phyloP scores from a whole-genome alignment of 2,888 invertebrate species.

The Unio delphinus region DNA sequence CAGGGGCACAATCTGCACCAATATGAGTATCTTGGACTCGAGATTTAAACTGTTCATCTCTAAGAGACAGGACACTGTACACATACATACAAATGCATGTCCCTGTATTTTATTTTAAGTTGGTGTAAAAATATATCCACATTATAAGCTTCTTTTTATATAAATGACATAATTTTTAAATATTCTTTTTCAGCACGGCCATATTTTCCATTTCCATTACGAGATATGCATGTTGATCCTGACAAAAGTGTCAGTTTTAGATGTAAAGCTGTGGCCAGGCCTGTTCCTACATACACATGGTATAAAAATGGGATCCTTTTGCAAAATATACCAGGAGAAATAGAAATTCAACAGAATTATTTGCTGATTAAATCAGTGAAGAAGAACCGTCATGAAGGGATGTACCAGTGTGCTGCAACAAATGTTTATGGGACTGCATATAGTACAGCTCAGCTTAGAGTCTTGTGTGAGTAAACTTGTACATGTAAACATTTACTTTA shows the following conservation, averaged over 20 bases:
- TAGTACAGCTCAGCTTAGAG: slow-evolving; percentile 90
- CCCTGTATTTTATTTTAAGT: too few species aligned
- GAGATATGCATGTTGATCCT: slow-evolving; percentile 58
- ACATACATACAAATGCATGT: too few species aligned
- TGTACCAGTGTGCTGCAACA: slow-evolving; percentile 94
- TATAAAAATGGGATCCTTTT: slow-evolving; percentile 51
- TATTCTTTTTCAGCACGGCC: slow-evolving; percentile 54
- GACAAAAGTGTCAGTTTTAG: slow-evolving; percentile 56
- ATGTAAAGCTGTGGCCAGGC: slow-evolving; percentile 59
- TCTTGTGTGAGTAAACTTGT: slow-evolving; percentile 78
- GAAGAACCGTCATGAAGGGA: slow-evolving; percentile 82
- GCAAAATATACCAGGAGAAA: slow-evolving; percentile 17
- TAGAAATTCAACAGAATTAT: slow-evolving; percentile 37
- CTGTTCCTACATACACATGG: slow-evolving; percentile 54
- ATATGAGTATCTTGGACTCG: too few species aligned
- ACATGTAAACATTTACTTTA: too few species aligned
- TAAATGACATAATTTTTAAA: neutral
- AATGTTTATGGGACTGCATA: slow-evolving; percentile 89
- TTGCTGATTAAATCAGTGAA: slow-evolving; percentile 47
- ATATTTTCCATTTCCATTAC: slow-evolving; percentile 60
- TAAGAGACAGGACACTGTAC: too few species aligned
- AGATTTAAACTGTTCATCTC: too few species aligned
- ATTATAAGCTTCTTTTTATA: too few species aligned
- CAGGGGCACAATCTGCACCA: too few species aligned
- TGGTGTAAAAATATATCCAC: too few species aligned